A percentile compares a stretch with the other conserved stretches of the same genome.
phyloP scores from a whole-genome alignment of 2,888 invertebrate genomes.

The Pseudanteris insignis region DNA sequence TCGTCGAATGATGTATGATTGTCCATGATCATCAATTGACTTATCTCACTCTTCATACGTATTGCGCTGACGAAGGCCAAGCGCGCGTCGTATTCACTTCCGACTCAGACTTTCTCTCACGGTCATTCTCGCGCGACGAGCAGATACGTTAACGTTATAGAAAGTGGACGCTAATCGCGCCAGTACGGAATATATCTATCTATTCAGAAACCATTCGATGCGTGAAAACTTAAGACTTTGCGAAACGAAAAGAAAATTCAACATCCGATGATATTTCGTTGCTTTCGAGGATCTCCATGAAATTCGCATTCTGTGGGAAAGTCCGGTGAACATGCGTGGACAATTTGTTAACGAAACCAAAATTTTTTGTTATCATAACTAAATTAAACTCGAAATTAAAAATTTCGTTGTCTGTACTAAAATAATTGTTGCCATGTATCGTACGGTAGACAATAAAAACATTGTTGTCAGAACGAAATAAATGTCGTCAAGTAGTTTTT shows the following conservation, averaged over 20 bases:
- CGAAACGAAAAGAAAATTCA: slow-evolving; percentile 27
- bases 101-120: slow-evolving; percentile 53
- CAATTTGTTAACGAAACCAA: no score
- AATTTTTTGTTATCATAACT: no score
- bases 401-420: no score
- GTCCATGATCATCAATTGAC: slow-evolving; percentile 13
- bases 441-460: no score
- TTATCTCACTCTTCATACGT: slow-evolving; percentile 7
- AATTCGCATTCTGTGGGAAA: slow-evolving; percentile 25
- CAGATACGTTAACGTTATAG: slow-evolving; percentile 44
- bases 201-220: slow-evolving; percentile 39
- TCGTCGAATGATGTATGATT: no score
- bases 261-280: slow-evolving; percentile 42
- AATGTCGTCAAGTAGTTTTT: no score
- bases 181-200: slow-evolving; percentile 36
- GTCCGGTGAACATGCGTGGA: slow-evolving; percentile 5
- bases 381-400: no score
- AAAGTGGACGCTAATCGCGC: slow-evolving; percentile 54
- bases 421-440: no score
- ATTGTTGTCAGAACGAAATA: no score
- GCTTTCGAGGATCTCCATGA: slow-evolving; percentile 40
- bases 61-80: slow-evolving; percentile 9
- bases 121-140: slow-evolving; percentile 53
- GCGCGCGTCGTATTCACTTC: slow-evolving; percentile 28
- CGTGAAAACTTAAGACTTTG: slow-evolving; percentile 41